Base-by-base conservation (phyloP, 2,888 invertebrate genomes). In the Sinopyrophorus schimmeli region DNA sequence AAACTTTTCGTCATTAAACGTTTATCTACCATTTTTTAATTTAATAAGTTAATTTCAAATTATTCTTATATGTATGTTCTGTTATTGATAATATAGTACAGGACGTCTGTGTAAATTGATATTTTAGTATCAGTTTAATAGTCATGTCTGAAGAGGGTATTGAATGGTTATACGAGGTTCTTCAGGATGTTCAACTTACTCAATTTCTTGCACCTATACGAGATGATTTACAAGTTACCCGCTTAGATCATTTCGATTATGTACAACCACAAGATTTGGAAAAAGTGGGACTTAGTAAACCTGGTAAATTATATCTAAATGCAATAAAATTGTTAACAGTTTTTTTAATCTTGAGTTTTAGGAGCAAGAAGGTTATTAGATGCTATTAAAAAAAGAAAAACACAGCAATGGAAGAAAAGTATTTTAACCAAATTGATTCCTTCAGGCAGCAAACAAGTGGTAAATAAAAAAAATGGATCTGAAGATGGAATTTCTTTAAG, bases 211-310 rank as follows among this genome's bases (percentile, higher is more conserved):
- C 87, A 40, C 82, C 91, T 53, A 88, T 97, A 47, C 80, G 92
- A 55, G 95, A 97, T 78, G 92, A 96, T 69, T 79, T 95, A 55
- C 80, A 91, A 81, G 85, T 96, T 47, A 93, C 97, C 20, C 80
- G 93, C 52, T 74, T 97, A 63, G 87, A 93, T 39, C 99, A 99
- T 75, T 99, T 99, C 72, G 95, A 97, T 65, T 94, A 91, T 80
- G 97, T 98, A n/a, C 90, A 90, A 65, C 77, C 89, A 0, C 94
- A 95, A 60, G 97, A 98, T 74, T 78, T 98, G 66, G 95, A 95
- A 68, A 89, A 90, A 67, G 89, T 96, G 67, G 97, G 97, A 1
- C 81, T 98, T 68, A 92, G 95, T 34, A 92, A 91, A 70, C 97
- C 97, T 39, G 97, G 94, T 70, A 62, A 41, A 26, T 24, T 40